phyloP scores from a whole-genome alignment of 2,113 vertebrate genomes.

The Gallinago undulata region DNA sequence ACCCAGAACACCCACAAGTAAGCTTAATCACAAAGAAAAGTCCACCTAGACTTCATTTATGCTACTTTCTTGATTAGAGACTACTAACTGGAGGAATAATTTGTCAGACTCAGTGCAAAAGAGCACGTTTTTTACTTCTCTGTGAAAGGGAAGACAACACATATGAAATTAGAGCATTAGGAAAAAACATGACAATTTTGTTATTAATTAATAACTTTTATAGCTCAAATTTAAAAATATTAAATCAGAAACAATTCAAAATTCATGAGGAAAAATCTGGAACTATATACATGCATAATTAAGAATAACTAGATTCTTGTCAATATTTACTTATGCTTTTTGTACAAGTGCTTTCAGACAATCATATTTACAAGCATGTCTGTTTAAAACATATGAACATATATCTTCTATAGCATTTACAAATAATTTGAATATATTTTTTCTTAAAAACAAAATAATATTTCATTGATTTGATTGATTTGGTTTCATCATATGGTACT shows the following conservation, averaged over 20 bases:
- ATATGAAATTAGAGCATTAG: background rate
- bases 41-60: background rate
- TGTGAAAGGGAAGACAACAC: background rate
- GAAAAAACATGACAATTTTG: background rate
- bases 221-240: constrained; percentile 57
- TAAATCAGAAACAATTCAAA: constrained; percentile 19
- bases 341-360: constrained; percentile 36
- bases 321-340: constrained; percentile 26
- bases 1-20: background rate
- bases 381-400: constrained; percentile 47
- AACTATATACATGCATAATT: constrained; percentile 52
- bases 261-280: constrained; percentile 18
- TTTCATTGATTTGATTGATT: constrained; percentile 3
- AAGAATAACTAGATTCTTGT: constrained; percentile 13
- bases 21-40: background rate
- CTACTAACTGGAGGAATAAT: background rate
- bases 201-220: constrained; percentile 43
- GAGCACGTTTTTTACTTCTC: background rate
- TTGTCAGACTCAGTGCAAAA: background rate
- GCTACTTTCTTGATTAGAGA: background rate
- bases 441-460: background rate
- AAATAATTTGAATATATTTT: background rate
- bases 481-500: background rate
- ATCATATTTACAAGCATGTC: constrained; percentile 23
- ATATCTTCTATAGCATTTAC: constrained; percentile 34